phyloP scores from a whole-genome alignment of 2,888 invertebrate species.

The Heliconius aoede region DNA sequence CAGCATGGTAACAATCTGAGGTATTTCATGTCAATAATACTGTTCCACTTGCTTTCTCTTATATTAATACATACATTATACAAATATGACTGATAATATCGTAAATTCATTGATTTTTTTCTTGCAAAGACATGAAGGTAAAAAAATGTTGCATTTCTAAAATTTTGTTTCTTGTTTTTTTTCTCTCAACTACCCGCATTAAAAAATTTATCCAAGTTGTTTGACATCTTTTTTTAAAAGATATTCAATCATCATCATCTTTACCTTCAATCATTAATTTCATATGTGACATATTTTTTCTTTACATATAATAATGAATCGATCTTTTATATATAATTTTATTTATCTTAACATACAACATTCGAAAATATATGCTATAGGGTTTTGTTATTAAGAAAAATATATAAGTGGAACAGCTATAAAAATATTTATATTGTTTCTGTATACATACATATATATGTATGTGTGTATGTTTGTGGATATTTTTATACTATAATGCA shows the following conservation, averaged over 20 bases:
- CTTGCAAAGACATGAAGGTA: not conserved
- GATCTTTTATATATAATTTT: constrained; percentile 4
- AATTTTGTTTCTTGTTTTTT: not conserved
- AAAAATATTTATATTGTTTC: constrained; percentile 50
- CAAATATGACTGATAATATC: not conserved
- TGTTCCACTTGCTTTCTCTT: constrained; percentile 58
- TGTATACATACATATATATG: constrained; percentile 39
- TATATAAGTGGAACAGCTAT: constrained; percentile 54
- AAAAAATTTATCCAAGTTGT: too few species aligned
- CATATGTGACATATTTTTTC: not conserved
- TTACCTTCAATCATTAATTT: not conserved
- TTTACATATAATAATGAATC: not conserved
- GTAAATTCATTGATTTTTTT: not conserved
- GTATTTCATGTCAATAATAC: constrained; percentile 63
- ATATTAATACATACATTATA: constrained; percentile 49
- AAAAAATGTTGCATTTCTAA: not conserved
- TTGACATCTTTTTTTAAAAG: too few species aligned
- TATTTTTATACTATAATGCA: not conserved
- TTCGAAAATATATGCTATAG: constrained; percentile 44
- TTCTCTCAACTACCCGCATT: too few species aligned
- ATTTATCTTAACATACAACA: constrained; percentile 29
- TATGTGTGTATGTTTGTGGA: not conserved
- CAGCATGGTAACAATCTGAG: constrained; percentile 69
- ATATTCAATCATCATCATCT: too few species aligned
- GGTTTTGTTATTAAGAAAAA: constrained; percentile 11